Conservation (phyloP, 2,888 invertebrate genomes). For the Adelognathus sp. region DNA sequence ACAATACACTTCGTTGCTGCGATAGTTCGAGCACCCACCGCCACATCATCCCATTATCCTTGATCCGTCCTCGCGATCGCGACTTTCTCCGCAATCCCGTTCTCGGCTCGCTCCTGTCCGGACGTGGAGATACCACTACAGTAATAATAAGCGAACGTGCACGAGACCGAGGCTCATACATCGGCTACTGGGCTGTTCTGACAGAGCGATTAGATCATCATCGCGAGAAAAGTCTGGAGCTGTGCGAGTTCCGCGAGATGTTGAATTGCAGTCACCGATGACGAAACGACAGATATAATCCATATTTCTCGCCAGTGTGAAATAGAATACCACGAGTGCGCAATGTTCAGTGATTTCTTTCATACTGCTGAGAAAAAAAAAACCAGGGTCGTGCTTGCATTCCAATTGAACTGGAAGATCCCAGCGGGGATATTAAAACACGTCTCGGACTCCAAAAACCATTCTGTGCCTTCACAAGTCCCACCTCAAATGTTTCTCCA, state of each 20-base stretch:
- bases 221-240: conserved; percentile 18
- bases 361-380: background rate
- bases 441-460: background rate
- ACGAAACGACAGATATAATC: background rate
- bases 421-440: background rate
- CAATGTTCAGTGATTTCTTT: background rate
- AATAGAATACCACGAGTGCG: background rate
- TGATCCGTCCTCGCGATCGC: conserved; percentile 58
- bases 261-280: conserved; percentile 1
- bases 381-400: no score
- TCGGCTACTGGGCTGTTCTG: background rate
- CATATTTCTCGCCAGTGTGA: background rate
- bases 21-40: background rate
- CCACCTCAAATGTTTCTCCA: no score
- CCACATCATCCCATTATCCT: conserved; percentile 63
- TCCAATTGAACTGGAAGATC: no score
- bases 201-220: conserved; percentile 47
- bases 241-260: background rate
- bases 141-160: conserved; percentile 3
- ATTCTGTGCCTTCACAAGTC: background rate
- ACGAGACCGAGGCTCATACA: background rate
- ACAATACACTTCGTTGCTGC: background rate
- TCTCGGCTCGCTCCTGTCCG: conserved; percentile 22
- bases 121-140: conserved; percentile 12
- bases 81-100: conserved; percentile 63